These are phyloP conservation scores for Ethmia dodecea DNA, from an alignment of 2,888 invertebrate genomes.

Conservation along the genomic window DNA sequence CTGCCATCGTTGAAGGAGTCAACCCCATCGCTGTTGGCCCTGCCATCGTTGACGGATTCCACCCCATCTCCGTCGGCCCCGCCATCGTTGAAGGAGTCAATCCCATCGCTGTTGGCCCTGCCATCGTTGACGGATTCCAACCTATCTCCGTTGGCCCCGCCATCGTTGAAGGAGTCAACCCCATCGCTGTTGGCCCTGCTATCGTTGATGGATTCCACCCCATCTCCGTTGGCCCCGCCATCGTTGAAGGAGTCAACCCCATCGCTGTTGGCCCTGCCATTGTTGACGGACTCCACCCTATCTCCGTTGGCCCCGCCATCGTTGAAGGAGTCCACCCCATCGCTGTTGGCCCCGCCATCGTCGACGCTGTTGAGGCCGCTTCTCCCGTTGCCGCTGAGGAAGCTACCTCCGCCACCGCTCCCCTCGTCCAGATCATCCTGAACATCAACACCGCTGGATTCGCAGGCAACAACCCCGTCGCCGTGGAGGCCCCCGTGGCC, in stretches of 20 bases:
- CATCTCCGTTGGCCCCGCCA: conserved; percentile 11
- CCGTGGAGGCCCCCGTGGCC: no score
- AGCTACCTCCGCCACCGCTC: conserved; percentile 8
- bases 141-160: conserved; percentile 10
- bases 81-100: conserved; percentile 4
- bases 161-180: conserved; percentile 12
- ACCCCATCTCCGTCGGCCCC: conserved; percentile 3
- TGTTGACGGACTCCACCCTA: conserved; percentile 10
- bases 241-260: conserved; percentile 25
- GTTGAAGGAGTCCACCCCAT: conserved; percentile 10
- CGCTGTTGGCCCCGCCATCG: conserved; percentile 3
- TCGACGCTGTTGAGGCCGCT: conserved; percentile 8
- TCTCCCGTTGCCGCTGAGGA: conserved; percentile 11
- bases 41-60: conserved; percentile 8
- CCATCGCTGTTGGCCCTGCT: conserved; percentile 6
- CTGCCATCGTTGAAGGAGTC: conserved; percentile 8
- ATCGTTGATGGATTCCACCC: conserved; percentile 15
- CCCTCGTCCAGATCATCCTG: conserved; percentile 34
- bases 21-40: conserved; percentile 3
- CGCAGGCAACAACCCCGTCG: conserved; percentile 7
- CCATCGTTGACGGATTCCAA: conserved; percentile 14
- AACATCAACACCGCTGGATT: conserved; percentile 24
- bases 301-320: conserved; percentile 10
- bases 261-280: conserved; percentile 11
- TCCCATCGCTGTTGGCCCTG: conserved; percentile 15